phyloP scores from a whole-genome alignment of 35 echinoderm and acorn worm genomes.

The Apostichopus japonicus region DNA sequence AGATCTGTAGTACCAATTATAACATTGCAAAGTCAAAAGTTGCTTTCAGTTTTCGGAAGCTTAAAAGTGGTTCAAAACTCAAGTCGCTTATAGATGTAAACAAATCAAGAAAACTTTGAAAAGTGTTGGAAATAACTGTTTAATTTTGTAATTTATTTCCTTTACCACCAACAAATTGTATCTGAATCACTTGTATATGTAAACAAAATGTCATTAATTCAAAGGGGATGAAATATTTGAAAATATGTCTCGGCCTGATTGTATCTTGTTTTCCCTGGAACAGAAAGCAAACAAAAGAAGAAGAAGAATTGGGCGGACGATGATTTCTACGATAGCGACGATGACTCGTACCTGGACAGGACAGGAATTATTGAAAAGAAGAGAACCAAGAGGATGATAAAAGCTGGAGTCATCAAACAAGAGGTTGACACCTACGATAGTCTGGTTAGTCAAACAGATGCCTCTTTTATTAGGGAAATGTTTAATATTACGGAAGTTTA shows the following conservation, averaged over 20 bases:
- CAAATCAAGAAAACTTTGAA: too few relatives aligned
- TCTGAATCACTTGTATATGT: too few relatives aligned
- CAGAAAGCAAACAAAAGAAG: constrained; percentile 97
- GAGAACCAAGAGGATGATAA: constrained; percentile 82
- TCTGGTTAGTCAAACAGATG: constrained; percentile 66
- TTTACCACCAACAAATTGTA: too few relatives aligned
- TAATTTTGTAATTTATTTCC: too few relatives aligned
- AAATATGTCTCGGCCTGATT: background rate
- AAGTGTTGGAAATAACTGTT: background rate
- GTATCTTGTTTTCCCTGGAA: background rate
- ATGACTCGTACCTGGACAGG: constrained; percentile 94
- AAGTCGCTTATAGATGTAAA: too few relatives aligned
- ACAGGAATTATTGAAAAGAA: constrained; percentile 97
- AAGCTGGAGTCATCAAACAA: constrained; percentile 85
- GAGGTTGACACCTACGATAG: constrained; percentile 82
- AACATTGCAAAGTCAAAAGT: too few relatives aligned
- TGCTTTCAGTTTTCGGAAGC: too few relatives aligned
- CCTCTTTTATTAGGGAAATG: background rate
- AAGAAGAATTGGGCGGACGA: constrained; percentile 94
- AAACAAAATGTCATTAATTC: background rate
- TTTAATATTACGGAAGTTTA: too few relatives aligned
- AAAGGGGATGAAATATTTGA: background rate
- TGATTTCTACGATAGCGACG: constrained; percentile 99
- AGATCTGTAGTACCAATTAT: too few relatives aligned
- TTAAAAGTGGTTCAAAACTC: too few relatives aligned